Base-by-base conservation (phyloP, 2,888 invertebrate genomes). In the Adineta ricciae region DNA sequence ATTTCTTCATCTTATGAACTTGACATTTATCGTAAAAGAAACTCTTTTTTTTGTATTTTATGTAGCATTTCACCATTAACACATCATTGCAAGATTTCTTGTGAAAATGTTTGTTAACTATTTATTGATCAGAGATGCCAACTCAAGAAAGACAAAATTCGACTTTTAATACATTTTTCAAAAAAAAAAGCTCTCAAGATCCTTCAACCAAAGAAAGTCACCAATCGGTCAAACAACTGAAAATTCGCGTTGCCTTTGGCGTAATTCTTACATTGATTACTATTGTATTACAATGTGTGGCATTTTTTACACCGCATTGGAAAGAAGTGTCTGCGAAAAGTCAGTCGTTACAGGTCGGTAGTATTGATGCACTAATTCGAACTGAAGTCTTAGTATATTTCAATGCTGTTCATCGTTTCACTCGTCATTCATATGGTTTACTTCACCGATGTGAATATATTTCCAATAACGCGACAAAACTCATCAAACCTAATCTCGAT, bases 221-320 rank as follows among this genome's bases (percentile, higher is more conserved):
- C 11, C 8, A 8, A 46, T 46, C 46, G 11, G 8, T 11, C 11
- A 46, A 46, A 46, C 46, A 46, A 46, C 11, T 46, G 11, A 46
- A 46, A 41, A 78, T 78, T 41, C 24, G 41, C 14, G n/a, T n/a
- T 1, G 0, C 24, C 11, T 24, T 78, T n/a, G 78, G 41, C 2
- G n/a, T 78, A 41, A 2, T 41, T 41, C 19, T 78, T 8, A 41
- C 41, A 8, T 24, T 41, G 14, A 41, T 78, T n/a, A n/a, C 41
- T 11, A 38, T 78, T 78, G n/a, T 78, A 78, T 11, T 78, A 24
- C 38, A 78, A 24, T 78, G 9, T 38, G n/a, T 78, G 11, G 78
- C 78, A 41, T 41, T 41, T 38, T 78, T 41, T 78, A 78, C 78
- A n/a, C 78, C 78, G n/a, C 78, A 78, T 41, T 78, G 78, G 78